Percentiles rank a stretch among this genome's conserved stretches.
Conservation (phyloP, 2,797 vertebrate genomes). For the Prionace glauca region DNA sequence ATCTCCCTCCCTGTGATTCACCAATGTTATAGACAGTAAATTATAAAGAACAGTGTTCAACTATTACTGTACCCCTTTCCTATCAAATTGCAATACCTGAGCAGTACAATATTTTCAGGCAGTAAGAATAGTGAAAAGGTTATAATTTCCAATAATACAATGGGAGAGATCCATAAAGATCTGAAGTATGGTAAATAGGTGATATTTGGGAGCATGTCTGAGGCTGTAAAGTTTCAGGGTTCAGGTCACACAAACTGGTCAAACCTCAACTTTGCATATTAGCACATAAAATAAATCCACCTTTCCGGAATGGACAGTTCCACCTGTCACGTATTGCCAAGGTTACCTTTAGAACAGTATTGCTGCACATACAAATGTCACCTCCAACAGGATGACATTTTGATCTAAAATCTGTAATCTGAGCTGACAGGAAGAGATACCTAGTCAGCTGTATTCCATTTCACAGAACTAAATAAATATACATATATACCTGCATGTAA, state of each 20-base stretch:
- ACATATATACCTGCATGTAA: neutral
- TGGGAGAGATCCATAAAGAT: neutral
- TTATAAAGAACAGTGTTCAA: neutral
- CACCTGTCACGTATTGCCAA: neutral
- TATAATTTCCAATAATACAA: neutral
- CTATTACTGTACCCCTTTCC: neutral
- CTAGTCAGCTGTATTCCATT: neutral
- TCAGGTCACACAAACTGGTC: neutral
- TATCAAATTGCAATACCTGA: neutral
- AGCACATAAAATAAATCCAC: neutral
- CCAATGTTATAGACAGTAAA: neutral
- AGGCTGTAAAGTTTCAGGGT: neutral
- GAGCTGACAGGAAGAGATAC: neutral
- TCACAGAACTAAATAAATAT: neutral
- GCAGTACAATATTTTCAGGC: neutral
- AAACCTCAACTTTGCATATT: neutral
- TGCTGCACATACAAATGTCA: neutral
- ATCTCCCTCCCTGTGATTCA: neutral
- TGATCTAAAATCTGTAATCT: neutral
- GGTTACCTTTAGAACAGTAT: neutral
- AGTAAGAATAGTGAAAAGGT: neutral
- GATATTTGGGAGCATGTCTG: neutral
- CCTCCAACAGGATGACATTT: neutral
- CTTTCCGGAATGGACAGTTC: neutral
- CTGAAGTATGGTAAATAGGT: neutral